Evolutionary conservation across 2,797 vertebrate genomes (phyloP).

Genomic region (Morelia viridis): DNA sequence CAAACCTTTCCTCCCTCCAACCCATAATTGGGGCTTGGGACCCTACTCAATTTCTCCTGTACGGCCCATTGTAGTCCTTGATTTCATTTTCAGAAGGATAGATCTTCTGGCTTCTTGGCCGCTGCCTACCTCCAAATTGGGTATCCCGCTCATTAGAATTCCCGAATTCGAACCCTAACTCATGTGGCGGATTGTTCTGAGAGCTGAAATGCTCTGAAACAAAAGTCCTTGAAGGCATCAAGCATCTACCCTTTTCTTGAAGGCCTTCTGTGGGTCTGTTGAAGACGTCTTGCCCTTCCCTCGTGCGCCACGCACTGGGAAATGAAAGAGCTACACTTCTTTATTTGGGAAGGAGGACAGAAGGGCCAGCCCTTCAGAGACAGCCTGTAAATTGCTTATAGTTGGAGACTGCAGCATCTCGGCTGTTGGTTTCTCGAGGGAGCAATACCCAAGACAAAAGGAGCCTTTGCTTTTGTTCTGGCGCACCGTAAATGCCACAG

Average conservation of each 20-base stretch:
- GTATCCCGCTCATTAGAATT: neutral
- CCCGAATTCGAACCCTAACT: neutral
- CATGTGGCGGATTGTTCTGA: neutral
- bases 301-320: neutral
- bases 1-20: too few relatives aligned
- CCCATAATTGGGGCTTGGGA: neutral
- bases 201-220: neutral
- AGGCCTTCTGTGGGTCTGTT: neutral
- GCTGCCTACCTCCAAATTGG: neutral
- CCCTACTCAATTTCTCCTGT: neutral
- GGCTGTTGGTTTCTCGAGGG: neutral
- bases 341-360: neutral
- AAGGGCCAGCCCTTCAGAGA: neutral
- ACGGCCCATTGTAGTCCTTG: neutral
- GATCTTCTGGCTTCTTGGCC: too few relatives aligned
- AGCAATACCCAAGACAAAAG: constrained; percentile 1
- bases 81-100: too few relatives aligned
- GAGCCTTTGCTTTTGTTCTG: neutral
- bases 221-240: neutral
- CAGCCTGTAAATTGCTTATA: neutral
- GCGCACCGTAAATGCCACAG: neutral
- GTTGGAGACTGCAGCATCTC: constrained; percentile 8
- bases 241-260: neutral
- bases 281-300: neutral
- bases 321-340: neutral